These are phyloP conservation scores for Marmota flaviventris DNA, from an alignment of 2,113 vertebrate genomes.

Conservation along the genomic window DNA sequence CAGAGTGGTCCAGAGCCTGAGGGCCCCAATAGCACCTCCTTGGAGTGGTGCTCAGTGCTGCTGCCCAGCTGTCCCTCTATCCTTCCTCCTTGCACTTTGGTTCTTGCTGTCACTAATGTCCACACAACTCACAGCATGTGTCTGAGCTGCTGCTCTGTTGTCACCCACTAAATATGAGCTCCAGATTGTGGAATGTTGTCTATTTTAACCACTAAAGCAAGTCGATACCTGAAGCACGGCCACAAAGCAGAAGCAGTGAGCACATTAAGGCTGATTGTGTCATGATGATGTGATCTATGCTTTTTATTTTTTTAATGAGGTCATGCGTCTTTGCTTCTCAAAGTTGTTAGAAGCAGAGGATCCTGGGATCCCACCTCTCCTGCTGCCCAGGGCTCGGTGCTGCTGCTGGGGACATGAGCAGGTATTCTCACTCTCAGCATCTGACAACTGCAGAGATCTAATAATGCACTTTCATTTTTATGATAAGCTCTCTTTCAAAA, in stretches of 20 bases:
- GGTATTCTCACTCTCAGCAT: not conserved
- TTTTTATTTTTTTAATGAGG: not conserved
- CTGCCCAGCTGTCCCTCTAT: no score
- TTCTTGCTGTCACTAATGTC: no score
- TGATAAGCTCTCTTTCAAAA: no score
- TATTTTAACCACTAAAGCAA: not conserved
- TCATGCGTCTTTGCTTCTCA: not conserved
- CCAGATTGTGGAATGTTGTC: no score
- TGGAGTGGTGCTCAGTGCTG: not conserved
- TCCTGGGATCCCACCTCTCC: not conserved
- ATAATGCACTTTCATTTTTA: not conserved
- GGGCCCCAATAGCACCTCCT: rapidly evolving
- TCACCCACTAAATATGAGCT: not conserved
- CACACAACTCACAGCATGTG: no score
- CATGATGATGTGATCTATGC: no score
- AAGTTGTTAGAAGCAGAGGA: no score
- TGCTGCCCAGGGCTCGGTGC: no score
- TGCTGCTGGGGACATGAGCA: not conserved
- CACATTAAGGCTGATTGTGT: not conserved
- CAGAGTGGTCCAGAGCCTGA: not conserved
- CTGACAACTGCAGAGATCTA: no score
- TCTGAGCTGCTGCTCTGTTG: not conserved
- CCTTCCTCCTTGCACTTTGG: no score
- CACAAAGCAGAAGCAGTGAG: not conserved
- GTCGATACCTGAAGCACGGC: not conserved